These are phyloP conservation scores for Phaedon cochleariae DNA, from an alignment of 2,888 invertebrate genomes.

Conservation along the genomic window DNA sequence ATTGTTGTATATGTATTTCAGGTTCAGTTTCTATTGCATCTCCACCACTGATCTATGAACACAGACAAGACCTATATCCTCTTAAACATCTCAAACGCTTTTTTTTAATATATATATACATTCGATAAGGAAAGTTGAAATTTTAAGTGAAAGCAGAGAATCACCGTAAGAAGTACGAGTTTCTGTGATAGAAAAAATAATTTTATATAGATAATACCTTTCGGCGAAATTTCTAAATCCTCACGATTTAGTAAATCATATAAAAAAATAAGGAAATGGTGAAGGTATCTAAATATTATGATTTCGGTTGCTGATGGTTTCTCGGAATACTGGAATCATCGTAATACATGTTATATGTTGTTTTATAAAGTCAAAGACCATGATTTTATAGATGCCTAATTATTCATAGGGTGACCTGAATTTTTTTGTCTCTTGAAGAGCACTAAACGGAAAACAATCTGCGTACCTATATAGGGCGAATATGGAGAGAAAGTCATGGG, in stretches of 20 bases:
- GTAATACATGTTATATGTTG: background rate
- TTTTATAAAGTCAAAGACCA: background rate
- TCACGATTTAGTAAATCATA: conserved; percentile 43
- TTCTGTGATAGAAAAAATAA: conserved; percentile 27
- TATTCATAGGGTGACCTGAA: too few species aligned
- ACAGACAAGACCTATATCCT: background rate
- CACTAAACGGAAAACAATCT: too few species aligned
- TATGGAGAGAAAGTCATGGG: too few species aligned
- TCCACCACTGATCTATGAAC: background rate
- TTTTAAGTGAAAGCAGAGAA: background rate
- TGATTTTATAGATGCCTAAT: background rate
- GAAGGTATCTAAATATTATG: background rate
- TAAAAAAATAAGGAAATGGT: background rate
- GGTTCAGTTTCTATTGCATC: background rate
- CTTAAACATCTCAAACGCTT: background rate
- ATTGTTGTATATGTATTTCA: background rate
- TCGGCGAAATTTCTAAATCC: conserved; percentile 54
- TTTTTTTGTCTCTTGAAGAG: too few species aligned
- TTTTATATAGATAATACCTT: conserved; percentile 45
- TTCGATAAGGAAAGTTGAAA: background rate
- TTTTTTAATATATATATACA: background rate
- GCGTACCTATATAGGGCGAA: too few species aligned
- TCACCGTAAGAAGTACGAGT: background rate
- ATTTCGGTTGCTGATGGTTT: background rate
- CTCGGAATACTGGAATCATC: background rate